Base-by-base conservation (phyloP, 1,140 invertebrate genomes). In the Drosophila rhopaloa region DNA sequence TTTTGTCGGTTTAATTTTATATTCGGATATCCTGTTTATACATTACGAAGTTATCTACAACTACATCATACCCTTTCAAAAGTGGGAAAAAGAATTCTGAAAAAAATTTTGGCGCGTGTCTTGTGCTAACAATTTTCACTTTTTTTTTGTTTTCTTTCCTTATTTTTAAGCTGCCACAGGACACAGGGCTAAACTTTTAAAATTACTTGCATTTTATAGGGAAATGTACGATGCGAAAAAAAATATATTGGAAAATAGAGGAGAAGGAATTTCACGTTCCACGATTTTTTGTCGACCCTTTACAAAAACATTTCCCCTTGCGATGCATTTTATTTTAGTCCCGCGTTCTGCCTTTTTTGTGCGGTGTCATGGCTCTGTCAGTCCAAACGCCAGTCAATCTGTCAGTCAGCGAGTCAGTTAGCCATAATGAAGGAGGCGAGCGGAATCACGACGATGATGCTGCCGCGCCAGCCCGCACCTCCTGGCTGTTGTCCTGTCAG, bases 371-470 rank as follows among this genome's bases (percentile, higher is more conserved):
- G 79, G 48, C 61, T 83, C 67, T 76, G 79, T 82, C 75, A 68
- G 76, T 88, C 79, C 66, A 76, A 70, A 85, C 76, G 79, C 79
- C 83, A 82, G 82, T 88, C 82, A 86, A 83, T 86, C 82, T 88
- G 79, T 86, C 82, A 83, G 82, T 86, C 82, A 86, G 66, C 66
- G 83, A 86, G 84, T 88, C 82, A 79, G 82, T 86, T 83, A 86
- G 83, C 66, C 76, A 76, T 86, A 88, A 86, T 86, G 79, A 86
- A 88, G 83, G 65, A 75, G 65, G 59, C 58, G 59, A 70, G 63
- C 68, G 72, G 53, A 59, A 76, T 51, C 58, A 65, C 58, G 72
- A 84, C 75, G 75, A 77, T 82, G 65, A 82, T 65, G 51, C 46
- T 57, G 35, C 56, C 47, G n/a, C 27, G 5, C n/a, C 55, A 9